Conservation (phyloP, 2,113 vertebrate genomes). For the Fregata magnificens region DNA sequence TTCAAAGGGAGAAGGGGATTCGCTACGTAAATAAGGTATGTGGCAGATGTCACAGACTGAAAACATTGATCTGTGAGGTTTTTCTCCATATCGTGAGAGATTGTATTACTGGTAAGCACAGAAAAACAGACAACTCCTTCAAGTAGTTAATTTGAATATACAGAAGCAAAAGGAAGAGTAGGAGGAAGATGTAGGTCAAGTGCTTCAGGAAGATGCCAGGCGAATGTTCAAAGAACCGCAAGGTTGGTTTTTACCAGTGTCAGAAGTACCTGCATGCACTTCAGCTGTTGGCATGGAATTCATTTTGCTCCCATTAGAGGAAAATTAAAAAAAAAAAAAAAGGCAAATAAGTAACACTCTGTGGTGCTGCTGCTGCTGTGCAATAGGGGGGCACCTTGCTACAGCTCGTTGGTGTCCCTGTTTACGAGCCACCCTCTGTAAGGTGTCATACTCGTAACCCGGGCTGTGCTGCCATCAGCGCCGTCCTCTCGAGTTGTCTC, state of each 20-base stretch:
- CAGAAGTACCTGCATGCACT: neutral
- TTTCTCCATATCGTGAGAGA: neutral
- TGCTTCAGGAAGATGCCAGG: conserved; percentile 37
- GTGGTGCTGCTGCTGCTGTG: neutral
- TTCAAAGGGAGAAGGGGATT: neutral
- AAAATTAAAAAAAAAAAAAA: neutral
- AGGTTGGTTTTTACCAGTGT: neutral
- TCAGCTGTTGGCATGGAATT: neutral
- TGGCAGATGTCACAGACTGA: neutral
- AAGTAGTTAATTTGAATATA: neutral
- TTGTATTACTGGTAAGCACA: neutral
- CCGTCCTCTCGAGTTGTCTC: accelerated
- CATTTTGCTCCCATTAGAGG: neutral
- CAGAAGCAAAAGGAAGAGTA: conserved; percentile 23
- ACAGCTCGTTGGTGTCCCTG: neutral
- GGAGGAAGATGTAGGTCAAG: conserved; percentile 46
- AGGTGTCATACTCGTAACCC: neutral
- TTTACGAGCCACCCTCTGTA: accelerated
- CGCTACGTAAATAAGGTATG: neutral
- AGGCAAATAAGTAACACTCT: neutral
- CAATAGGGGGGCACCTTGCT: neutral
- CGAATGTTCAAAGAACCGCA: neutral
- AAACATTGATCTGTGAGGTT: neutral
- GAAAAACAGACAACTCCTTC: neutral
- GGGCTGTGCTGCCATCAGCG: neutral